Percentiles rank a stretch among this genome's conserved stretches.
These are phyloP conservation scores for Dasyprocta punctata DNA, from an alignment of 2,113 vertebrate genomes.

Conservation along the genomic window DNA sequence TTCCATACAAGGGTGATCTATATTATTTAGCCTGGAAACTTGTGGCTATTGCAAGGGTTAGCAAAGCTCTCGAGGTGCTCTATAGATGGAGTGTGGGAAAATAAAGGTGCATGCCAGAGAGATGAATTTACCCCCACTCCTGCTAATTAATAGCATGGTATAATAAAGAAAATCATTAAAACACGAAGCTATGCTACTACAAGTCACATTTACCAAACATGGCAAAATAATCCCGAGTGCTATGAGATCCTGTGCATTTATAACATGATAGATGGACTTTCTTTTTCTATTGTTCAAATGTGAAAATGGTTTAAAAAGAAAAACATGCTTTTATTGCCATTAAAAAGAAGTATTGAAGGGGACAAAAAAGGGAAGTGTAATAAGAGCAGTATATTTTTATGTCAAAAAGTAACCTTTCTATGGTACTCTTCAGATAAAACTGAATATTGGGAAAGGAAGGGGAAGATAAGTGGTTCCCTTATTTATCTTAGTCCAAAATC, in stretches of 20 bases:
- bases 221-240: slow-evolving; percentile 80
- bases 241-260: slow-evolving; percentile 85
- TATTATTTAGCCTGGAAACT: background rate
- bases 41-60: slow-evolving; percentile 46
- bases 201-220: slow-evolving; percentile 87
- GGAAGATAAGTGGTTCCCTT: slow-evolving; percentile 83
- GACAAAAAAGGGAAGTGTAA: slow-evolving; percentile 84
- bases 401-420: slow-evolving; percentile 86
- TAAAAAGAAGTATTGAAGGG: slow-evolving; percentile 78
- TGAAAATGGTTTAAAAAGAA: slow-evolving; percentile 75
- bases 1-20: background rate
- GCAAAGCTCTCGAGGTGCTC: slow-evolving; percentile 47
- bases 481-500: slow-evolving; percentile 89
- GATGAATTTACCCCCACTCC: slow-evolving; percentile 72
- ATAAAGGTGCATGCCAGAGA: slow-evolving; percentile 76
- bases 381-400: slow-evolving; percentile 83
- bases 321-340: slow-evolving; percentile 66
- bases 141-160: slow-evolving; percentile 84
- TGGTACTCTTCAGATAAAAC: slow-evolving; percentile 85
- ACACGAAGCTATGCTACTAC: slow-evolving; percentile 83
- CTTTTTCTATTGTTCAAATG: slow-evolving; percentile 82
- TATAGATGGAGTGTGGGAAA: slow-evolving; percentile 70
- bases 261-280: slow-evolving; percentile 81
- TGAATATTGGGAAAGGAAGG: slow-evolving; percentile 81
- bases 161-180: slow-evolving; percentile 88